A percentile compares a stretch with the other conserved stretches of the same genome.
phyloP scores from a whole-genome alignment of 1,140 invertebrate species.

The Brachionus rotundiformis region DNA sequence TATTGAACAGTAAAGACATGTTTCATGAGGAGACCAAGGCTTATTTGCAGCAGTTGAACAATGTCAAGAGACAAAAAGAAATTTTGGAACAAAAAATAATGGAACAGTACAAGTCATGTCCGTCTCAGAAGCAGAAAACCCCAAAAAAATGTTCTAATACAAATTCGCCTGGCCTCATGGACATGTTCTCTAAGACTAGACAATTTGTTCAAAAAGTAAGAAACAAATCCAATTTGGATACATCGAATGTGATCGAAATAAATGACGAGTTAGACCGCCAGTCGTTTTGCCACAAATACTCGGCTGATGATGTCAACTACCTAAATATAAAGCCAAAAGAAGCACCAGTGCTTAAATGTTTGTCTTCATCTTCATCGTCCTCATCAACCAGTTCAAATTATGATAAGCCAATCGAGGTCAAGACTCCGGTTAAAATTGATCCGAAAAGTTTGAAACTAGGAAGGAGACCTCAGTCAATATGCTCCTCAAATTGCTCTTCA shows the following conservation, averaged over 20 bases:
- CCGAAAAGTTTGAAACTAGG: constrained; percentile 47
- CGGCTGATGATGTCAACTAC: constrained; percentile 51
- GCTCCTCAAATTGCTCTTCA: constrained; percentile 46
- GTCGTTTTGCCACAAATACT: constrained; percentile 47
- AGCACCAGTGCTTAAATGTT: neutral
- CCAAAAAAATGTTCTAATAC: constrained; percentile 20
- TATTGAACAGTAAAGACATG: constrained; percentile 45
- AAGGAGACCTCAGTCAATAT: constrained; percentile 40
- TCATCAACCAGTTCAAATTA: constrained; percentile 30
- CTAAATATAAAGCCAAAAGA: constrained; percentile 45
- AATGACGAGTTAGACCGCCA: neutral
- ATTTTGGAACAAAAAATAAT: constrained; percentile 51
- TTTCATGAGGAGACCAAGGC: constrained; percentile 44
- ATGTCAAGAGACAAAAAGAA: constrained; percentile 48
- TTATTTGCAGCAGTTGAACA: constrained; percentile 49
- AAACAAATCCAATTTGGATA: constrained; percentile 41
- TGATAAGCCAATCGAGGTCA: constrained; percentile 1
- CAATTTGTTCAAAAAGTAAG: constrained; percentile 51
- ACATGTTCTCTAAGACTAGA: constrained; percentile 38
- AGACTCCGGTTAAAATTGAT: constrained; percentile 43
- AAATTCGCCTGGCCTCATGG: neutral
- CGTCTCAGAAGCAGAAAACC: constrained; percentile 27
- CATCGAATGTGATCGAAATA: neutral
- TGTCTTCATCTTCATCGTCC: constrained; percentile 41
- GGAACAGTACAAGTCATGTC: constrained; percentile 48